These are phyloP conservation scores for Salarias fasciatus DNA, from an alignment of 2,797 vertebrate species.

Conservation along the genomic window DNA sequence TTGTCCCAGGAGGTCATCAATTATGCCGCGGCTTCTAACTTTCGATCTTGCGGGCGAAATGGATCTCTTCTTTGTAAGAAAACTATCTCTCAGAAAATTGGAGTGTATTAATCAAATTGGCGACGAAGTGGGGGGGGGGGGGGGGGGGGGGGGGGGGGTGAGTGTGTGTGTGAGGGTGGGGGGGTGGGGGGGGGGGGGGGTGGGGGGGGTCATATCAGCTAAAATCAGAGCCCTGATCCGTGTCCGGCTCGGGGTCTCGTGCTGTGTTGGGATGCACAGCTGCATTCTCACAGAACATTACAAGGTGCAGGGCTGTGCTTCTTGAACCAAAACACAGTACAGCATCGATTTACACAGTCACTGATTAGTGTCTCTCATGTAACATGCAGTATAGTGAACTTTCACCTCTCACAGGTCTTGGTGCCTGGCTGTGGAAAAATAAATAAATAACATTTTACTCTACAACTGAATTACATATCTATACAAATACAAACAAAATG, in stretches of 20 bases:
- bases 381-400: conserved; percentile 18
- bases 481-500: too few relatives aligned
- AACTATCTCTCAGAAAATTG: conserved; percentile 86
- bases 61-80: conserved; percentile 84
- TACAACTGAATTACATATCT: background rate
- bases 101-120: conserved; percentile 83
- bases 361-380: conserved; percentile 21
- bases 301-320: conserved; percentile 31
- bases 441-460: conserved; percentile 1
- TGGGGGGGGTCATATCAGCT: conserved; percentile 49
- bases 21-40: conserved; percentile 87
- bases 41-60: conserved; percentile 87
- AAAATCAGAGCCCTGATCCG: conserved; percentile 66
- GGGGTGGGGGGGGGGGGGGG: too few relatives aligned
- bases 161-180: conserved; percentile 26
- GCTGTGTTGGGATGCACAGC: conserved; percentile 46
- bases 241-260: conserved; percentile 50
- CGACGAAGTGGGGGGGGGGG: conserved; percentile 45
- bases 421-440: background rate
- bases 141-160: too few relatives aligned
- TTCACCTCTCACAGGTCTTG: conserved; percentile 6
- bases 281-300: conserved; percentile 43
- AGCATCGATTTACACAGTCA: conserved; percentile 50
- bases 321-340: conserved; percentile 37
- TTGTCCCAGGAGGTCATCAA: conserved; percentile 91